Base-by-base conservation (phyloP, 1,140 invertebrate species). In the Ips nitidus region DNA sequence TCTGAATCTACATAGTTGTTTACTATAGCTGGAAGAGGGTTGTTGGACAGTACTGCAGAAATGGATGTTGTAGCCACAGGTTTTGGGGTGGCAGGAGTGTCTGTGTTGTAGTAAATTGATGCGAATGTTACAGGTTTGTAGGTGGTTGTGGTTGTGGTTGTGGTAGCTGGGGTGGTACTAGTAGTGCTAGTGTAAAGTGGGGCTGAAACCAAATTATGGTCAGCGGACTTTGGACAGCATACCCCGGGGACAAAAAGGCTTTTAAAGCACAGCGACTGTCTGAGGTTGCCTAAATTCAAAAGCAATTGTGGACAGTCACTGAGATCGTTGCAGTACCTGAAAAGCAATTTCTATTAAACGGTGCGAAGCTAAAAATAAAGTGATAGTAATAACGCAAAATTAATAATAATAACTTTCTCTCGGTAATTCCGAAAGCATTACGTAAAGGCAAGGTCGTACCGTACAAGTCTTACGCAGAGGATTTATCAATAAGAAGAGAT, bases 191-290 rank as follows among this genome's bases (percentile, higher is more conserved):
- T 71, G 60, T 55, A 53, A 50, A 41, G 8, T 55, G 55, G 43
- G 64, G 42, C 62, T 64, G 36, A 8, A 52, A 52, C 65, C 64
- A 67, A 41, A 8, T 58, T 63, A 73, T 60, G 77, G 4, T 4
- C 7, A 47, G 53, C 3, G 47, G 78, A 78, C 69, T 84, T 72
- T 0, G 94, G 94, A 81, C 94, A 96, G 77, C 94, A 97, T 1
- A 96, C 93, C 22, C 94, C 94, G 1, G 94, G 94, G 2, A 94
- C 91, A 75, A 96, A 94, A 1, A 96, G 82, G 71, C 91, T 92
- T 81, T 96, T 95, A 76, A 97, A 97, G 77, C 94, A 97, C 4
- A 97, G 84, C 0, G 93, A 95, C 76, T 94, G 91, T 45, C 94
- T 82, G 0, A 97, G 82, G 77, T 89, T 91, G 4, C 87, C 86